Base-by-base conservation (phyloP, 1,140 invertebrate genomes). In the Drosophila punjabiensis region DNA sequence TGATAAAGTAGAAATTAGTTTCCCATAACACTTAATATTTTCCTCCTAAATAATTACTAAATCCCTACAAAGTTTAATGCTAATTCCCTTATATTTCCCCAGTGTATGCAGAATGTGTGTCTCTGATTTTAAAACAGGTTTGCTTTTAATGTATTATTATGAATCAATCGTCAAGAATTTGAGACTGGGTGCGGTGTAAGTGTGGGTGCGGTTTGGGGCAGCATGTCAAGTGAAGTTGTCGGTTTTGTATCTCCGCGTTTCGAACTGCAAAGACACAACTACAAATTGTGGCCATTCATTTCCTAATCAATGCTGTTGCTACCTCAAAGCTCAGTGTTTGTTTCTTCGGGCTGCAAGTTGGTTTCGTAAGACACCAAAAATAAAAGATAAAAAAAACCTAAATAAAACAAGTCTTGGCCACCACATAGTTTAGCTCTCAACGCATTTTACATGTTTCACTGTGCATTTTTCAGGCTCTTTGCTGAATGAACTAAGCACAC, bases 81-180 rank as follows among this genome's bases (percentile, higher is more conserved):
- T 14, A 55, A 14, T 20, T 24, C 8, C 13, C 2, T 1, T 24
- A 24, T 8, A 11, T 43, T 43, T 20, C n/a, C 14, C 16, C 30
- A 18, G 65, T 71, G 68, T 71, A 58, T 71, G 65, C 68, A 71
- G 64, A 71, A 70, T 70, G 68, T 71, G 50, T 71, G 65, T 58
- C 41, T 43, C 39, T 43, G 76, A 50, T 61, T 45, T 70, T 32
- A n/a, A 69, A 87, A 88, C 83, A 47, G 50, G 83, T 82, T 87
- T 59, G 68, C 35, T 20, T 55, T 60, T 53, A 33, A 58, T 58
- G 55, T 64, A 69, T 48, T 47, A 74, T 73, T 77, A 81, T 87
- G 84, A 87, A 81, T 87, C 84, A 87, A 88, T 84, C 78, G 73
- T 33, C 28, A 75, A 75, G 84, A 88, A 87, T 88, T 86, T 52